Evolutionary conservation across 2,797 vertebrate genomes (phyloP), one percentile per base, ranked within the genome.

Genomic region (Danio tinwini): DNA sequence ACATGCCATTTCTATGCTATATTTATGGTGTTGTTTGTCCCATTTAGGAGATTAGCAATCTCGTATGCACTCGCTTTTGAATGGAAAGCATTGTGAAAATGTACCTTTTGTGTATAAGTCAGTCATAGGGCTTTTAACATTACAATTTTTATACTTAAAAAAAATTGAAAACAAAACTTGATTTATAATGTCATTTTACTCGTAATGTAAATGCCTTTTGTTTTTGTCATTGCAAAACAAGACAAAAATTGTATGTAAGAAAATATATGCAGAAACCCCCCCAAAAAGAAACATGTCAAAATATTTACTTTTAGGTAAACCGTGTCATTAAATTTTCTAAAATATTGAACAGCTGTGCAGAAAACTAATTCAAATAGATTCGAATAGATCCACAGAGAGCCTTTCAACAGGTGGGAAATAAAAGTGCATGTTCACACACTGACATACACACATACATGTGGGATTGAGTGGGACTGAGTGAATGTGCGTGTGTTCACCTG

Each of bases 401-500:
- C 17, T 52, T 59, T 44, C 63, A 59, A 75, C 73, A 55, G 72
- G 64, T 45, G 45, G 13, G 67, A 63, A 40, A 39, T 13, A 16
- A 10, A 45, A 12, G 63, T 42, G 56, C 29, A 5, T 71, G 53
- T 16, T 12, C 16, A 39, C 16, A 19, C 37, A 52, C 7, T 37
- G 14, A 49, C 68, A 52, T 29, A 50, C 19, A n/a, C 6, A 49
- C 14, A 37, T 10, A 49, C 14, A 37, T 10, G 5, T 47, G 58
- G 47, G 19, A 67, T 56, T 45, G 7, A 14, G 29, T 62, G 64
- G 52, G 21, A 29, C 21, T 64, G 63, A 58, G 68, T 40, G 75
- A 14, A 53, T 79, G 53, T 59, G 83, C 21, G 11, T 62, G 75
- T 62, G 64, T 81, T 80, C 63, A 80, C 77, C 76, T 82, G 75